Percentiles rank a stretch among this genome's conserved stretches.
phyloP scores from a whole-genome alignment of 2,888 invertebrate genomes.

The Conomelus anceps region DNA sequence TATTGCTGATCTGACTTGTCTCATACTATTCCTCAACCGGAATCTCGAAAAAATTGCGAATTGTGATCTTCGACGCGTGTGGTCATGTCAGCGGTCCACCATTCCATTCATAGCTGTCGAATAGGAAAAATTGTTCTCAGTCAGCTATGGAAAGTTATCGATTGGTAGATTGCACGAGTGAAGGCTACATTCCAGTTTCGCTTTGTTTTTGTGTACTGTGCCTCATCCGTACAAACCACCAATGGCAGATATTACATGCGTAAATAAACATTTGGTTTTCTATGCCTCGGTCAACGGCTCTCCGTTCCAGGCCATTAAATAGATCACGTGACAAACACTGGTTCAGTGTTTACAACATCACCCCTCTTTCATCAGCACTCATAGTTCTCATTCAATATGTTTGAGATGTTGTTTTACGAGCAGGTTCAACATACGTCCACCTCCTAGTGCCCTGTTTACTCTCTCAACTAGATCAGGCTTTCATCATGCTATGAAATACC shows the following conservation, averaged over 20 bases:
- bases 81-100: background rate
- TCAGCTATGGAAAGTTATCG: background rate
- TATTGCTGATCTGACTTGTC: too few species aligned
- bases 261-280: background rate
- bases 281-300: background rate
- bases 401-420: background rate
- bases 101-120: background rate
- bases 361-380: background rate
- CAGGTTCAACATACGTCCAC: background rate
- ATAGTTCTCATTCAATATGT: background rate
- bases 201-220: background rate
- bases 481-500: background rate
- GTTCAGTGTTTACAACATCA: background rate
- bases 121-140: background rate
- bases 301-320: background rate
- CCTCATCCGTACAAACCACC: background rate
- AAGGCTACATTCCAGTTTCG: background rate
- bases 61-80: too few species aligned
- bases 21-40: too few species aligned
- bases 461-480: background rate
- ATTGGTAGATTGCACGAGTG: background rate
- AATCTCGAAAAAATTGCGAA: too few species aligned
- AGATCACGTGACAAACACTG: background rate
- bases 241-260: background rate
- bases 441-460: background rate